Evolutionary conservation across 1,140 invertebrate genomes (phyloP).

Genomic region (Lethrus apterus): DNA sequence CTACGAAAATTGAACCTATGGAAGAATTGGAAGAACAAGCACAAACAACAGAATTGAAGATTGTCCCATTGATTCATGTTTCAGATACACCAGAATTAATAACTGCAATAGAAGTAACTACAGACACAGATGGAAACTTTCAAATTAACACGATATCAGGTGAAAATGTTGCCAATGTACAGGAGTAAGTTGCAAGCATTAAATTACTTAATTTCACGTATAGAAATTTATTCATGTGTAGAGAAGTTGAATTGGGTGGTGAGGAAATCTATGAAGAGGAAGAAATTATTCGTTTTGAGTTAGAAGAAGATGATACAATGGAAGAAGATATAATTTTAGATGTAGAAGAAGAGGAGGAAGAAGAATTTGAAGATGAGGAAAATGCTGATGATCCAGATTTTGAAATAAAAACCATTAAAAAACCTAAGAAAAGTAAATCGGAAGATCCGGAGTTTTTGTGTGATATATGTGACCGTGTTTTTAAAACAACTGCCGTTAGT

Average conservation of each 20-base stretch:
- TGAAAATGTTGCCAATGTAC: constrained; percentile 5
- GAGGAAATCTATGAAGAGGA: constrained; percentile 2
- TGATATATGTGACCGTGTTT: constrained; percentile 31
- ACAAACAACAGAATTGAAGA: background rate
- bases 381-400: constrained; percentile 31
- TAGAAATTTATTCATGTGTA: background rate
- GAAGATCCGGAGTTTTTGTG: constrained; percentile 23
- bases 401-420: constrained; percentile 4
- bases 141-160: constrained; percentile 26
- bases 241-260: constrained; percentile 4
- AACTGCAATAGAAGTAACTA: constrained; percentile 19
- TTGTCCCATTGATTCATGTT: constrained; percentile 6
- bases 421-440: constrained; percentile 11
- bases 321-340: constrained; percentile 2
- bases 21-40: background rate
- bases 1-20: constrained; percentile 1
- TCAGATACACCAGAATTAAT: background rate
- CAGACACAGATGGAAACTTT: constrained; percentile 34
- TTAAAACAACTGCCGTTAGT: constrained; percentile 35
- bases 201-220: background rate
- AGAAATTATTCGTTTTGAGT: constrained; percentile 32
- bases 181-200: background rate
- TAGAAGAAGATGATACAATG: constrained; percentile 38
- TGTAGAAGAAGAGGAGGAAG: constrained; percentile 18
- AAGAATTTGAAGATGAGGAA: constrained; percentile 25